Evolutionary conservation across 92 coral and sea anemone species (phyloP).

Genomic region (Epizoanthus fatuus): DNA sequence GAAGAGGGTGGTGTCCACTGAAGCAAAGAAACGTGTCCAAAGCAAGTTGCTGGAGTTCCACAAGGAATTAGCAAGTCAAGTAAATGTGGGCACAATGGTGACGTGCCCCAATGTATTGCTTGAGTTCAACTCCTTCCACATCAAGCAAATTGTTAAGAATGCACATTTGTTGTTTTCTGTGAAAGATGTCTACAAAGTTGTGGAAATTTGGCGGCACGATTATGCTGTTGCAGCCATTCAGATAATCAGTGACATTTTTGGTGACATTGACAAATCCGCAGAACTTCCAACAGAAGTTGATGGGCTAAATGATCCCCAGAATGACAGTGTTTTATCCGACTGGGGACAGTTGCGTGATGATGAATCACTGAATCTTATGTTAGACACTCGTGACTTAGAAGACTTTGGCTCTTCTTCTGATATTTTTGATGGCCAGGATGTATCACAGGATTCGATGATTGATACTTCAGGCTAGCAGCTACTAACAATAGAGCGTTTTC

Average conservation of each 20-base stretch:
- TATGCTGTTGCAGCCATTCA: constrained; percentile 40
- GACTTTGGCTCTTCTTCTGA: too few relatives aligned
- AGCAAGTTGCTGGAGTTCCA: constrained; percentile 39
- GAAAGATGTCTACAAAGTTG: constrained; percentile 20
- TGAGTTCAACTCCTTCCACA: constrained; percentile 44
- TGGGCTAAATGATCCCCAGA: too few relatives aligned
- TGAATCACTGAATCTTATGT: too few relatives aligned
- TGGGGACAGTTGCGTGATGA: too few relatives aligned
- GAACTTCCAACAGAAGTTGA: too few relatives aligned
- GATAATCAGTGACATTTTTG: constrained; percentile 17
- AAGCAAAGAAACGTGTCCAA: constrained; percentile 9
- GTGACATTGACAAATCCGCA: constrained; percentile 1
- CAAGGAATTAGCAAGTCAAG: constrained; percentile 10
- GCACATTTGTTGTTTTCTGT: constrained; percentile 28
- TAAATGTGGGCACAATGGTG: constrained; percentile 27
- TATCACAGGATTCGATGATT: too few relatives aligned
- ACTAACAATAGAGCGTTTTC: too few relatives aligned
- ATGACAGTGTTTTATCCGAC: too few relatives aligned
- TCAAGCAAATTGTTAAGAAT: constrained; percentile 33
- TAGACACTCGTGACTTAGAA: too few relatives aligned
- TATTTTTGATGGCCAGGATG: too few relatives aligned
- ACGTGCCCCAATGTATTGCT: constrained; percentile 54
- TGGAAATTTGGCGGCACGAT: constrained; percentile 46
- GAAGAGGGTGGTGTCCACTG: constrained; percentile 9
- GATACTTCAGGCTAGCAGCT: too few relatives aligned